Percentiles rank a stretch among this genome's conserved stretches.
Evolutionary conservation across 2,113 vertebrate species (phyloP).

Genomic region (Pedionomus torquatus): DNA sequence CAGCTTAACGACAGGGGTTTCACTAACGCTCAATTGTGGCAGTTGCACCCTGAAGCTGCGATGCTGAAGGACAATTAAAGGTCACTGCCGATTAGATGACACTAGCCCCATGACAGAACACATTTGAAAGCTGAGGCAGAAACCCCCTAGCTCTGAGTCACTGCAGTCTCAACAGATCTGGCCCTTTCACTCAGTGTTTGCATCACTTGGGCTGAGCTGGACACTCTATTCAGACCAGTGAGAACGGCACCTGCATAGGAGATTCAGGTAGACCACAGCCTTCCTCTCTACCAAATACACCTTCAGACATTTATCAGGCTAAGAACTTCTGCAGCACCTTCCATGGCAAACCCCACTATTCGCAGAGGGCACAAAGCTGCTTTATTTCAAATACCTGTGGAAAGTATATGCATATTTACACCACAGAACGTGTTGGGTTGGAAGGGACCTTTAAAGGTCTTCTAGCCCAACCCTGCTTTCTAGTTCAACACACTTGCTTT

Average conservation of each 20-base stretch:
- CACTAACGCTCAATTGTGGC: background rate
- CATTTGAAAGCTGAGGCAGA: background rate
- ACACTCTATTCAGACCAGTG: accelerated
- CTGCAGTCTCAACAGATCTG: background rate
- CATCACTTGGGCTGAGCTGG: background rate
- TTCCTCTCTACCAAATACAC: accelerated
- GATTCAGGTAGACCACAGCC: background rate
- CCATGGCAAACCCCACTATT: background rate
- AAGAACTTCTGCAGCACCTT: background rate
- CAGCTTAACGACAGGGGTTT: background rate
- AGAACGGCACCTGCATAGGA: background rate
- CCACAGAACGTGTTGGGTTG: too few species aligned
- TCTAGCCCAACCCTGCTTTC: too few species aligned
- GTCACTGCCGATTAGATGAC: background rate
- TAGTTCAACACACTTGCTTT: background rate
- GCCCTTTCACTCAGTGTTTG: background rate
- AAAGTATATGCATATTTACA: background rate
- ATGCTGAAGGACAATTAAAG: background rate
- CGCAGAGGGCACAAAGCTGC: background rate
- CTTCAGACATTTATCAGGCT: background rate
- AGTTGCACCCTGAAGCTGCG: background rate
- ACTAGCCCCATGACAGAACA: background rate
- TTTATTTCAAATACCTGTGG: background rate
- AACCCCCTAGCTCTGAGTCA: background rate
- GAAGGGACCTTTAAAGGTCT: too few species aligned